A percentile compares a stretch with the other conserved stretches of the same genome.
Evolutionary conservation across 2,888 invertebrate species (phyloP).

Genomic region (Melanostoma scalare): DNA sequence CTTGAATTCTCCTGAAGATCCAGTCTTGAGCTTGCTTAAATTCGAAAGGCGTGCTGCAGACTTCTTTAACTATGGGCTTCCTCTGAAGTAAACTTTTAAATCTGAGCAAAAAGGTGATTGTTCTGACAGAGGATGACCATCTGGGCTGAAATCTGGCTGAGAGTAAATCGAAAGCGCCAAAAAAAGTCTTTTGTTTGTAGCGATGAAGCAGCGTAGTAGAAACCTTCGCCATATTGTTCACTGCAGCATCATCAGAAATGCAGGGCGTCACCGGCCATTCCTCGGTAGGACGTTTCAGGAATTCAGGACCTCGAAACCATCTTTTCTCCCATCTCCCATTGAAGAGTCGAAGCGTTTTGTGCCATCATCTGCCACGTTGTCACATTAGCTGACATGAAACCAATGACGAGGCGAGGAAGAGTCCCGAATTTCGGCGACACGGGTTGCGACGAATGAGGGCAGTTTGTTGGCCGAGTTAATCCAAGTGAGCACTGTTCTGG

Average conservation of each 20-base stretch:
- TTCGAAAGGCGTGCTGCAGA: not conserved
- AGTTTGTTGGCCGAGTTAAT: too few relatives aligned
- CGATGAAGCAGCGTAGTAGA: too few relatives aligned
- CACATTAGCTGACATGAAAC: not conserved
- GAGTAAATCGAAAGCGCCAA: too few relatives aligned
- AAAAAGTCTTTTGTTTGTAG: too few relatives aligned
- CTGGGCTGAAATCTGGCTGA: not conserved
- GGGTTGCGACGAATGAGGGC: not conserved
- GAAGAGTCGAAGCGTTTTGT: not conserved
- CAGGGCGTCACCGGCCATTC: not conserved
- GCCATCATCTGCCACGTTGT: conserved; percentile 9
- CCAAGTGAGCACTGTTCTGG: too few relatives aligned
- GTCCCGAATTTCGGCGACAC: not conserved
- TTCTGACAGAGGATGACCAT: not conserved
- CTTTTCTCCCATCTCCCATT: not conserved
- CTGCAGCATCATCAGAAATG: conserved; percentile 21
- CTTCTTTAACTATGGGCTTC: not conserved
- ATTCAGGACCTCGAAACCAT: conserved; percentile 15
- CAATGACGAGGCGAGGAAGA: not conserved
- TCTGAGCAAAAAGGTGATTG: not conserved
- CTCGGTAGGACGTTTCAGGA: not conserved
- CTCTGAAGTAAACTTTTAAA: not conserved
- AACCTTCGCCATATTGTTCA: too few relatives aligned
- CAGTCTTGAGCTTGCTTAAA: not conserved
- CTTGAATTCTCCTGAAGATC: not conserved